Conservation (phyloP, 2,113 vertebrate genomes). For the Enhydra lutris region DNA sequence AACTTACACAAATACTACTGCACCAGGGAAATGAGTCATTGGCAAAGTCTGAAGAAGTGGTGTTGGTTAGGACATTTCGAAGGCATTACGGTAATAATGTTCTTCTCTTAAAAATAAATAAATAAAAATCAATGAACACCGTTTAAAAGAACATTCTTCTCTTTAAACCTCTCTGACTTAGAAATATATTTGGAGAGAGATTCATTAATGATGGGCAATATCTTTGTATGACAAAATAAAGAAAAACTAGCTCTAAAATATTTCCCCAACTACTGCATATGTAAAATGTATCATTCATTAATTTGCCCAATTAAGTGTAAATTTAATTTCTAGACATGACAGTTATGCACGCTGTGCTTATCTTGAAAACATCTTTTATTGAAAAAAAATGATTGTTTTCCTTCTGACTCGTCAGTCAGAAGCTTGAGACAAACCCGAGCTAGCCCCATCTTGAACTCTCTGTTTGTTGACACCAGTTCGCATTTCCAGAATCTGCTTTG, state of each 20-base stretch:
- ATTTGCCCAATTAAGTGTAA: not conserved
- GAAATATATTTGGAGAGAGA: not conserved
- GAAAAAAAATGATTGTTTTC: not conserved
- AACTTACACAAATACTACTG: constrained; percentile 13
- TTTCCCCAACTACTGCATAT: not conserved
- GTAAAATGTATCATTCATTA: not conserved
- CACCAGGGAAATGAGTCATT: constrained; percentile 43
- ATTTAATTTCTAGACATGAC: constrained; percentile 16
- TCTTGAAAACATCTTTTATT: not conserved
- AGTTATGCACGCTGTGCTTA: not conserved
- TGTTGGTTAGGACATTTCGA: constrained; percentile 2
- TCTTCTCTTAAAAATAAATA: not conserved
- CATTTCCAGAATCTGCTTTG: not conserved
- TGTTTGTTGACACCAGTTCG: not conserved
- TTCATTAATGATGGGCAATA: not conserved
- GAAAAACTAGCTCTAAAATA: not conserved
- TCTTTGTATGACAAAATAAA: not conserved
- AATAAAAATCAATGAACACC: not conserved
- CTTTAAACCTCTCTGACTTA: not conserved
- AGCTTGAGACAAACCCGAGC: not conserved
- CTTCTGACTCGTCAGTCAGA: not conserved
- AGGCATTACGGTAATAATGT: not conserved
- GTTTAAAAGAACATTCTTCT: not conserved
- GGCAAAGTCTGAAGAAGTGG: constrained; percentile 28
- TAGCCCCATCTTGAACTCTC: not conserved